These are phyloP conservation scores for Agrochola macilenta DNA, from an alignment of 2,888 invertebrate species.

Conservation along the genomic window DNA sequence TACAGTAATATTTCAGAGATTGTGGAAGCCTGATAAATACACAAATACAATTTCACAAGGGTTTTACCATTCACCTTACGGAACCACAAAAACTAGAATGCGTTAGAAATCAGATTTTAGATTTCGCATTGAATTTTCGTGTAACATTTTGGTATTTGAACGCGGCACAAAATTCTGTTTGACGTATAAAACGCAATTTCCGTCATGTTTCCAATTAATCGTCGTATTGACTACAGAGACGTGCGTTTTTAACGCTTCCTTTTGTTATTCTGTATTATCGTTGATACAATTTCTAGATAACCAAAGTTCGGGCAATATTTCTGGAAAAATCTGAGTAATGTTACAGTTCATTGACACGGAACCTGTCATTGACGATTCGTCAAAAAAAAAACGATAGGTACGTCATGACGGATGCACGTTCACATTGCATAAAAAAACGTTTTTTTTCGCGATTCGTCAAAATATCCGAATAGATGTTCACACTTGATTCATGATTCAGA, in stretches of 20 bases:
- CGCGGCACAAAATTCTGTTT: constrained; percentile 34
- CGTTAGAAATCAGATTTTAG: constrained; percentile 50
- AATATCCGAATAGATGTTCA: no score
- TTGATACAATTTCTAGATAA: neutral
- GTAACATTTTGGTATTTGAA: constrained; percentile 41
- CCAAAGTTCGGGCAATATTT: neutral
- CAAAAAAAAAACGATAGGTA: no score
- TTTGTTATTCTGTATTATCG: neutral
- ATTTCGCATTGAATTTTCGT: constrained; percentile 45
- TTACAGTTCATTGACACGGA: neutral
- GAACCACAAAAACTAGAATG: constrained; percentile 48
- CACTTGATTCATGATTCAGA: no score
- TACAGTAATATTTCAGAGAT: neutral
- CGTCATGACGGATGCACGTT: no score
- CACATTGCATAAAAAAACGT: no score
- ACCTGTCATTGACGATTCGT: no score
- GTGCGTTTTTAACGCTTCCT: constrained; percentile 4
- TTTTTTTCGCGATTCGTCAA: no score
- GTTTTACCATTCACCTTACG: neutral
- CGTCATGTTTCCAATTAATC: constrained; percentile 28
- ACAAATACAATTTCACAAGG: neutral
- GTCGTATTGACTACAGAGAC: neutral
- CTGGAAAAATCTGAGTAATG: neutral
- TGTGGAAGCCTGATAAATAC: neutral
- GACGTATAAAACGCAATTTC: constrained; percentile 31